Base-by-base conservation (phyloP, 2,113 vertebrate species). In the Labrus mixtus region DNA sequence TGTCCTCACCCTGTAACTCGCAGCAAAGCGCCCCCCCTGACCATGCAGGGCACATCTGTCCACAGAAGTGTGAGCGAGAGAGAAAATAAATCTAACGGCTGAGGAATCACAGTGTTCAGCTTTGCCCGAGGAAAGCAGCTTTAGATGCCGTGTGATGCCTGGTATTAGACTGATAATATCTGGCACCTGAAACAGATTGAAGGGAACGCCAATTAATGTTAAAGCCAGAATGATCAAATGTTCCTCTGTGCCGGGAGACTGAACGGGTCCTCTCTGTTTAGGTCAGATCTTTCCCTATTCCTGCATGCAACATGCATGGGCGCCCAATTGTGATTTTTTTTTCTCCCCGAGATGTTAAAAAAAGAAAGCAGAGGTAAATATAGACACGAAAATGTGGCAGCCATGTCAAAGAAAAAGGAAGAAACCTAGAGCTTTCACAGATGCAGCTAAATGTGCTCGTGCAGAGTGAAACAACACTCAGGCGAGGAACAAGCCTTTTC, bases 401-500 rank as follows among this genome's bases (percentile, higher is more conserved):
- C 29, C 3, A 6, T 50, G 36, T 56, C 17, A 51, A 56, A n/a
- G n/a, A n/a, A 79, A 54, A 66, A 58, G 66, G 20, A 55, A 79
- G 43, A 65, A 54, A 68, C 17, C 51, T 19, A 51, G 64, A 71
- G 78, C 73, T 76, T 81, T 85, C 82, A 77, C 73, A 82, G 62
- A 87, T 69, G 19, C 37, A 68, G 63, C 70, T 67, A 37, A 76
- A 75, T 81, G 76, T 80, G 73, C 56, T 6, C 5, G 73, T 13
- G 66, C 76, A 3, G 71, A 75, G 71, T 71, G 68, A 84, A 86
- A 87, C 68, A 67, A 77, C 82, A 74, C 76, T 37, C 20, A 7
- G 64, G 67, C 33, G 41, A 87, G 72, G 81, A 87, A 93, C 91
- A 93, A 78, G 90, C 73, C 77, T 93, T 92, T 92, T 85, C 87